Evolutionary conservation across 2,113 vertebrate genomes (phyloP).

Genomic region (Sitta europaea): DNA sequence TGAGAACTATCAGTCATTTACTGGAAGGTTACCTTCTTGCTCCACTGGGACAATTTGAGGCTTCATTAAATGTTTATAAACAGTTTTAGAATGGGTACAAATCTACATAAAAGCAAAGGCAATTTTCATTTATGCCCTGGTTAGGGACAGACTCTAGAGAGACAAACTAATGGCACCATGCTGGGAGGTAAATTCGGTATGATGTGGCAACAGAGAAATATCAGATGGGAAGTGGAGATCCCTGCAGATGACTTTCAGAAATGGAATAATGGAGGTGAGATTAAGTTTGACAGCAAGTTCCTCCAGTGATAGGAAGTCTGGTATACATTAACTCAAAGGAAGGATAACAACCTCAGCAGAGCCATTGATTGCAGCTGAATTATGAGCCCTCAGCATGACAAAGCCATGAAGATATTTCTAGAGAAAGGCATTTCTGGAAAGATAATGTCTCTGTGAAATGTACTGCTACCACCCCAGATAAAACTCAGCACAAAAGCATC

Average conservation of each 20-base stretch:
- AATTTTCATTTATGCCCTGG: neutral
- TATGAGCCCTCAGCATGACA: conserved; percentile 5
- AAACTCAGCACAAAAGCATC: neutral
- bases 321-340: neutral
- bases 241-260: neutral
- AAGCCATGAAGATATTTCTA: conserved; percentile 11
- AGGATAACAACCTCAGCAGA: neutral
- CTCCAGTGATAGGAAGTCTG: neutral
- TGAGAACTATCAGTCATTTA: neutral
- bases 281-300: neutral
- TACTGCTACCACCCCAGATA: neutral
- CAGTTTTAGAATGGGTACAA: neutral
- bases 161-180: neutral
- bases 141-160: neutral
- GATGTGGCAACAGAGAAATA: neutral
- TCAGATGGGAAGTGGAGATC: neutral
- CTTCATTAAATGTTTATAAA: neutral
- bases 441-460: neutral
- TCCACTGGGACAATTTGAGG: neutral
- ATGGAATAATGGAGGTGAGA: neutral
- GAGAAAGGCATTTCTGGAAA: conserved; percentile 23
- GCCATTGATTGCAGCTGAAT: neutral
- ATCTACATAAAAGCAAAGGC: neutral
- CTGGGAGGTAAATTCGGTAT: neutral
- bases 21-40: neutral